Evolutionary conservation across 2,113 vertebrate species (phyloP).

Genomic region (Rhineura floridana): DNA sequence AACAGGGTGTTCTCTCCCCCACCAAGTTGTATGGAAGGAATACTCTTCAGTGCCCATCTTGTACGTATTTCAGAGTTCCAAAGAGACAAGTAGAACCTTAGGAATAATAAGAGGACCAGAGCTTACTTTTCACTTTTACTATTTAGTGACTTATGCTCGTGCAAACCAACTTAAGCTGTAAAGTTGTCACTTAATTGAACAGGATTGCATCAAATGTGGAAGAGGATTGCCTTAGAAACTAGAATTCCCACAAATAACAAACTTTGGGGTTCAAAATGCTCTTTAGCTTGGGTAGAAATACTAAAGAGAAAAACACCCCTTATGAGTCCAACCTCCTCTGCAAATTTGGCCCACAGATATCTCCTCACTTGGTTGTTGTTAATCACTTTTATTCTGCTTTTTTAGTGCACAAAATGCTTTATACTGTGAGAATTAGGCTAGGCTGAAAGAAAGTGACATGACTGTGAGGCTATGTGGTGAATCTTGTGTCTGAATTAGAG

Average conservation of each 20-base stretch:
- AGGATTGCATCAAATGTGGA: accelerated
- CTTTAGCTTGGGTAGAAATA: neutral
- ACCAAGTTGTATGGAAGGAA: slow-evolving; percentile 50
- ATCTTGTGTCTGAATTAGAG: neutral
- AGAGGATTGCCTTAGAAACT: neutral
- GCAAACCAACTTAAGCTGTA: neutral
- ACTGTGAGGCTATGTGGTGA: too few species aligned
- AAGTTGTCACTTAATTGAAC: neutral
- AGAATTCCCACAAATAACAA: accelerated
- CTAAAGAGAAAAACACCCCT: neutral
- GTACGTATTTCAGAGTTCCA: slow-evolving; percentile 55
- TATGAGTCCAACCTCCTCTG: accelerated
- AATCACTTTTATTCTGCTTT: neutral
- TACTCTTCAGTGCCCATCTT: slow-evolving; percentile 43
- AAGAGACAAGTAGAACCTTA: slow-evolving; percentile 50
- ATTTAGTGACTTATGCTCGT: accelerated
- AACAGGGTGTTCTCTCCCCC: slow-evolving; percentile 69
- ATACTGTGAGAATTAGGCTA: neutral
- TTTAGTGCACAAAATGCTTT: neutral
- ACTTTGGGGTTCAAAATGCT: neutral
- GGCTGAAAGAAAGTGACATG: neutral
- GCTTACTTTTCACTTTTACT: neutral
- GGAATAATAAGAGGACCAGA: slow-evolving; percentile 16
- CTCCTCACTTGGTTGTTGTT: neutral
- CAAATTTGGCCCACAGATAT: neutral